These are phyloP conservation scores for Chrysomallon squamiferum DNA, from an alignment of 1,140 invertebrate species.

Conservation along the genomic window DNA sequence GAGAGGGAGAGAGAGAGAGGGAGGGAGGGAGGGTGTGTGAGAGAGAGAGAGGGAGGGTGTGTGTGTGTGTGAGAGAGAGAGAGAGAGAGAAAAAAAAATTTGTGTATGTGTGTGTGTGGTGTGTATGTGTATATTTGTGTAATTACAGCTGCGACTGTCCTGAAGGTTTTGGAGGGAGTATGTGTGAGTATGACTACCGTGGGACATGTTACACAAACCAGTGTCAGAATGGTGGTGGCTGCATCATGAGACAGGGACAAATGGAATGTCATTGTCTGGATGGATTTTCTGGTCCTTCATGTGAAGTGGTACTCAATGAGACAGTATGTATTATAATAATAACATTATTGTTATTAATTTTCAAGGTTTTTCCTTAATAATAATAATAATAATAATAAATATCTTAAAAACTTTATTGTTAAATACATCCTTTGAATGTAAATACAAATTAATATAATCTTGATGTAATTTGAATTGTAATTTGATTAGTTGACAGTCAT, in stretches of 20 bases:
- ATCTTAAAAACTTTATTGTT: not conserved
- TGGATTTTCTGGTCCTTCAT: constrained; percentile 13
- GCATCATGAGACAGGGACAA: not conserved
- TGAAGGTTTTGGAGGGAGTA: constrained; percentile 13
- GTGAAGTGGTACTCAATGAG: constrained; percentile 12
- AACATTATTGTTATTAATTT: not conserved
- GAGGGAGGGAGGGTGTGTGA: too few relatives aligned
- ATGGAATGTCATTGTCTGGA: constrained; percentile 1
- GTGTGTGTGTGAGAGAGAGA: too few relatives aligned
- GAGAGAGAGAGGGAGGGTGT: too few relatives aligned
- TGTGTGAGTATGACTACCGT: constrained; percentile 10
- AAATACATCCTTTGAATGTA: not conserved
- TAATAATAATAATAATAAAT: too few relatives aligned
- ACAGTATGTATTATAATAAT: not conserved
- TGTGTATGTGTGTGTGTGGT: too few relatives aligned
- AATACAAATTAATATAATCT: not conserved
- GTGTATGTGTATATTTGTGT: too few relatives aligned
- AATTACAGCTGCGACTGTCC: constrained; percentile 15
- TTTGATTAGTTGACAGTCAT: not conserved
- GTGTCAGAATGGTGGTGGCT: constrained; percentile 21
- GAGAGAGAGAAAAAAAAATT: too few relatives aligned
- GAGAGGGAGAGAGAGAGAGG: too few relatives aligned
- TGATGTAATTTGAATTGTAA: not conserved
- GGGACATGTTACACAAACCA: constrained; percentile 10
- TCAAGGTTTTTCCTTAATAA: too few relatives aligned